Conservation (phyloP, 2,797 vertebrate species). For the Echiichthys vipera region DNA sequence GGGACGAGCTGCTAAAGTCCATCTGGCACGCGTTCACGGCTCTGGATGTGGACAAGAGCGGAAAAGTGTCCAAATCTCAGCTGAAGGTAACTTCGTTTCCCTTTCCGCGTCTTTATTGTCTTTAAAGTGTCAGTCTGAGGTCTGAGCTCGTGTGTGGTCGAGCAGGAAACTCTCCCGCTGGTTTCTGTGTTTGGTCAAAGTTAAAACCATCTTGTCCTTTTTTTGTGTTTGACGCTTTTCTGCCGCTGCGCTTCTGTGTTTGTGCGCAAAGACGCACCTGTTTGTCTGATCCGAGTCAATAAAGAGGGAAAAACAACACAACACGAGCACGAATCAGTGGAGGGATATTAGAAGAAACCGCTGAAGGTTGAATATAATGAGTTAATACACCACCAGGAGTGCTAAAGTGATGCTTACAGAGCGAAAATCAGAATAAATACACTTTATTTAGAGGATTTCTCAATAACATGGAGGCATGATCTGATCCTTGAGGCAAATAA, state of each 20-base stretch:
- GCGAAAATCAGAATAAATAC: no score
- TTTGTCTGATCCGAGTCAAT: neutral
- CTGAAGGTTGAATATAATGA: no score
- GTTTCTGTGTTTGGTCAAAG: neutral
- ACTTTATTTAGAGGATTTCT: neutral
- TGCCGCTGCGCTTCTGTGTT: slow-evolving; percentile 1
- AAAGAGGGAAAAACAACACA: accelerated
- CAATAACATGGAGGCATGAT: neutral
- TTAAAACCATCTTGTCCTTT: neutral
- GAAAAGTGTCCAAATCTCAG: slow-evolving; percentile 98
- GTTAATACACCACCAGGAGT: neutral
- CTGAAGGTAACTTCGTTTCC: slow-evolving; percentile 87
- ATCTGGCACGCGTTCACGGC: slow-evolving; percentile 98
- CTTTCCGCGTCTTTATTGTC: neutral
- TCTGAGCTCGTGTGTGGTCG: accelerated
- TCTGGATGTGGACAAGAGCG: slow-evolving; percentile 93
- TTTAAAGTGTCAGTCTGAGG: no score
- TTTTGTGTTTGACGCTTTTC: neutral
- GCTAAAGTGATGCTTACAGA: no score
- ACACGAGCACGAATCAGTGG: accelerated
- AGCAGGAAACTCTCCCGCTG: neutral
- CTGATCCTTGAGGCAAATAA: no score
- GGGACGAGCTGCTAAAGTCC: slow-evolving; percentile 92
- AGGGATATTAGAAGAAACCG: neutral
- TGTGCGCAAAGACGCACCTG: slow-evolving; percentile 43